Percentiles rank a stretch among this genome's conserved stretches.
phyloP scores from a whole-genome alignment of 2,888 invertebrate species.

The Troglohyphantes excavatus region DNA sequence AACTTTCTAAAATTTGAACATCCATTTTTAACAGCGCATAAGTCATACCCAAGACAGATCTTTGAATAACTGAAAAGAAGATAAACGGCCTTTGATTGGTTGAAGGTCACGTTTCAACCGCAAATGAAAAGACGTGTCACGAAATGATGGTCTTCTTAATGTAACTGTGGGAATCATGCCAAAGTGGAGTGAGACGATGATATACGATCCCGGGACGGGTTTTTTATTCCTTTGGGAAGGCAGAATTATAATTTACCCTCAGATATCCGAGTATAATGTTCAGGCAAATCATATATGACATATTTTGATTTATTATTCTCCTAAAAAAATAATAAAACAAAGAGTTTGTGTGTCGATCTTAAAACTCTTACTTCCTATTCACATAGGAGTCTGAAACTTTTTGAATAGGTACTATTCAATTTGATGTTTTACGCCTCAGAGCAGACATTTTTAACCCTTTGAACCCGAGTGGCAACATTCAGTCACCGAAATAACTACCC shows the following conservation, averaged over 20 bases:
- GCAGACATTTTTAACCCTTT: too few species aligned
- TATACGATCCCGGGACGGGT: neutral
- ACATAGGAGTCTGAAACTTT: too few species aligned
- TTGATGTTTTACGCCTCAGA: too few species aligned
- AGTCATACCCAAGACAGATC: constrained; percentile 36
- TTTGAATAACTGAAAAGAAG: constrained; percentile 20
- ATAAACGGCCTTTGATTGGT: constrained; percentile 31
- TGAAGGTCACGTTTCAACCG: constrained; percentile 34
- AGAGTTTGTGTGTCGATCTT: too few species aligned
- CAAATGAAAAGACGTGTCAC: neutral
- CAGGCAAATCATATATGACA: neutral
- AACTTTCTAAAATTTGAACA: too few species aligned
- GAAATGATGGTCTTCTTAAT: constrained; percentile 16
- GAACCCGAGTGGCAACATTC: too few species aligned
- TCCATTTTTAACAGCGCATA: too few species aligned
- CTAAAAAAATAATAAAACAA: too few species aligned
- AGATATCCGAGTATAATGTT: neutral
- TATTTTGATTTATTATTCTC: too few species aligned
- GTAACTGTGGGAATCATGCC: constrained; percentile 27
- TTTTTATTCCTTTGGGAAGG: neutral
- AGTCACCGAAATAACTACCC: too few species aligned
- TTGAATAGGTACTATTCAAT: too few species aligned
- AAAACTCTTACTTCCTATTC: too few species aligned
- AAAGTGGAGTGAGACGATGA: neutral
- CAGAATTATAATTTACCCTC: neutral